Conservation (phyloP, 2,113 vertebrate genomes). For the Halcyon senegalensis region DNA sequence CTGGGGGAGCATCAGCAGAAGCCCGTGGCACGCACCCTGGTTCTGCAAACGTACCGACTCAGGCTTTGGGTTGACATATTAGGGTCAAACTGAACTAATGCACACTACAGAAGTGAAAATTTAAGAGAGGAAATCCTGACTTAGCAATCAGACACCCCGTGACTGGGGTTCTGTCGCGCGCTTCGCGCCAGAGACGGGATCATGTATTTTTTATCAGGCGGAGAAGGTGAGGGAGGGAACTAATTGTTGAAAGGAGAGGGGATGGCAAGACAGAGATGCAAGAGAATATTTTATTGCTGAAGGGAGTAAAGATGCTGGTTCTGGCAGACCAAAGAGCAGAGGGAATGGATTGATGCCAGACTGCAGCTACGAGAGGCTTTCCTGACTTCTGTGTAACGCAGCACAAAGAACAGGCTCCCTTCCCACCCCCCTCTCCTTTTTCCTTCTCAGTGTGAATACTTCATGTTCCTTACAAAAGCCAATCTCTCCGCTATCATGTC, state of each 20-base stretch:
- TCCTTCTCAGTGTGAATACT: accelerated
- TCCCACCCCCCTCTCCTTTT: too few relatives aligned
- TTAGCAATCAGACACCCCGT: not conserved
- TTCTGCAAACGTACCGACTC: not conserved
- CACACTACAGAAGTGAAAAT: not conserved
- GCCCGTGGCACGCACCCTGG: not conserved
- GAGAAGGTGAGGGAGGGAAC: not conserved
- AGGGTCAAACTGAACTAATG: not conserved
- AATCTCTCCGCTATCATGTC: accelerated
- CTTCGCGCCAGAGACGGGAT: not conserved
- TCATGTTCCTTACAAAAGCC: accelerated
- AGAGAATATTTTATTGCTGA: not conserved
- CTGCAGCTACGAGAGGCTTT: constrained; percentile 13
- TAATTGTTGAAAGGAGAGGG: not conserved
- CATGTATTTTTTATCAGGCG: constrained; percentile 9
- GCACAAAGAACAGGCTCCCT: not conserved
- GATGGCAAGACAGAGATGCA: not conserved
- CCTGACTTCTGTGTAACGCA: not conserved
- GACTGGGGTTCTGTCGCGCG: not conserved
- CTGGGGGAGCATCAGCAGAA: not conserved
- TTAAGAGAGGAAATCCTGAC: not conserved
- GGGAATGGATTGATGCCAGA: not conserved
- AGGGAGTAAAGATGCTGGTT: not conserved
- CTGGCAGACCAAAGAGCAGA: not conserved
- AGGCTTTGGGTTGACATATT: not conserved